Evolutionary conservation across 1,140 invertebrate genomes (phyloP), one percentile per base, ranked within the genome.

Genomic region (Phortica variegata): DNA sequence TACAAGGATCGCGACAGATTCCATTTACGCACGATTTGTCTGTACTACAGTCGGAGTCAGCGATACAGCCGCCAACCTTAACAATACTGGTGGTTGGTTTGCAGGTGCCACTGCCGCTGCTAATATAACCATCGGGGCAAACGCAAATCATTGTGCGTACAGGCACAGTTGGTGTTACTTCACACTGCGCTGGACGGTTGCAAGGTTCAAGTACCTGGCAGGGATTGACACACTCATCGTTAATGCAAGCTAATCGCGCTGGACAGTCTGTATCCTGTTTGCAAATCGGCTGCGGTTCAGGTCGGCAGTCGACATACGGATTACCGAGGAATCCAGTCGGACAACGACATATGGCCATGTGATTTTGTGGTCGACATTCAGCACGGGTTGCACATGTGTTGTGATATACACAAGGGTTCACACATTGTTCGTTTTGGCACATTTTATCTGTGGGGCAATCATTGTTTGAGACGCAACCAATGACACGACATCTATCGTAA

Each of bases 111-210:
- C 85, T 91, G 43, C 89, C 88, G 56, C 84, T 86, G 71, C 88
- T 91, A 1, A 91, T 84, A 57, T 91, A 93, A n/a, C 91, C 90
- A 48, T 85, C 85, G 15, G 91, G 90, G 63, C 92, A 95, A 0
- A 87, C 82, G 60, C 93, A 95, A 9, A 91, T 81, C 89, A 95
- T 91, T 0, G 91, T 93, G 36, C 90, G 81, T 1, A 94, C 86
- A 0, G 92, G 91, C 15, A 86, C 73, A 2, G 90, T 88, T 9
- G 87, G 83, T 16, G 89, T 82, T 0, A 93, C 90, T 75, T 87
- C 81, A 71, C 93, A 95, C 33, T 84, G 81, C 0, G 91, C 85
- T 32, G 90, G 90, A 45, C 82, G 80, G 16, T 83, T 80, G 65
- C 93, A 96, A 1, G 92, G 92, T 54, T 87, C 82, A 19, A 93